Evolutionary conservation across 2,113 vertebrate genomes (phyloP), one percentile per base, ranked within the genome.

Genomic region (Neolamprologus sp.): DNA sequence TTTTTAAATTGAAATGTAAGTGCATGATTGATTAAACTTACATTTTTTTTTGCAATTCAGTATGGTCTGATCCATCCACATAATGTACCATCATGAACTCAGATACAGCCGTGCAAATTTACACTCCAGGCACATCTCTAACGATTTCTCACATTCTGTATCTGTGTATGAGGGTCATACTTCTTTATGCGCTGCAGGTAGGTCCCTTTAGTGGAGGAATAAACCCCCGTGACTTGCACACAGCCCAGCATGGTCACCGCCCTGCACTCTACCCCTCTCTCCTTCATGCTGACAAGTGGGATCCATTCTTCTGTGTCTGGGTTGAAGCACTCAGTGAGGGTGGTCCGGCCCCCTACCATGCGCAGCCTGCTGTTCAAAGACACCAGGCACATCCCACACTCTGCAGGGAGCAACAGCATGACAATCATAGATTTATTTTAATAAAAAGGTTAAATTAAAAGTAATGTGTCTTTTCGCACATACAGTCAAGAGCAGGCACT

Each of bases 181-280:
- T 96, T 97, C 92, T 97, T 97, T 89, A 97, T 94, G 54, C 97
- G 97, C 92, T 97, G 97, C 80, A 98, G 96, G 58, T 97, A 97
- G 0, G 95, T 97, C 83, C 96, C 96, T 91, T 96, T 96, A 0
- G 97, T 97, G 87, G 95, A 97, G 54, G 96, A 97, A 80, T 96
- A 97, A 28, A 97, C 97, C 86, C 97, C 96, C 7, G 97, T 97
- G 49, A 97, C 95, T 13, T 96, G 96, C 94, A 97, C 96, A 79
- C 94, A 96, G 19, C 97, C 96, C 0, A 97, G 97, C 96, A 97
- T 96, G 85, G 80, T 57, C 82, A 80, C 95, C 0, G 93, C 96
- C 1, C 97, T 94, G 35, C 96, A 96, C 79, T 97, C 97, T 96
- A 97, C 97, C 88, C 45, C 26, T 31, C 97, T 95, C 88, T 97